phyloP scores from a whole-genome alignment of 2,797 vertebrate genomes.

The Chaunax sp. region DNA sequence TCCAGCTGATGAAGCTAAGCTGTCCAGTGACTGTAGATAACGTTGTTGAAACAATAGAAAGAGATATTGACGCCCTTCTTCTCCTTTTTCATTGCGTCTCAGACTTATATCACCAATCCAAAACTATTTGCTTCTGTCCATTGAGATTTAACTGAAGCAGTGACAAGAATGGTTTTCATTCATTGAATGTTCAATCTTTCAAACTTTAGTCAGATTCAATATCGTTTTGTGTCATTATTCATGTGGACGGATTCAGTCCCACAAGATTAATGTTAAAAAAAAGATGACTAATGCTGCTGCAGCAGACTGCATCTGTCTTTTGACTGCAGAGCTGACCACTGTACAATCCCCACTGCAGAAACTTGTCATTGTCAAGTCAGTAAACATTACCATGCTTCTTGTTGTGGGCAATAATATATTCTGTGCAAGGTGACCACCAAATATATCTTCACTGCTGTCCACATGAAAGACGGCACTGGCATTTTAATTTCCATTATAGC shows the following conservation, averaged over 20 bases:
- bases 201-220: constrained; percentile 7
- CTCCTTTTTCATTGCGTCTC: no score
- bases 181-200: constrained; percentile 2
- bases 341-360: constrained; percentile 22
- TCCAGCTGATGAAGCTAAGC: no score
- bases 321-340: constrained; percentile 12
- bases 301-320: constrained; percentile 8
- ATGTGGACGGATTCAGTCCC: constrained; percentile 8
- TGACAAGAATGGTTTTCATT: constrained; percentile 10
- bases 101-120: no score
- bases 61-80: no score
- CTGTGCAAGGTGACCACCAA: constrained; percentile 25
- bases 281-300: constrained; percentile 11
- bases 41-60: background rate
- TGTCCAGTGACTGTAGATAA: no score
- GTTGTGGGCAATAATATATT: constrained; percentile 17
- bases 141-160: constrained; percentile 5
- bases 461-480: constrained; percentile 3
- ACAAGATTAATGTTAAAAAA: constrained; percentile 1
- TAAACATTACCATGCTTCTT: constrained; percentile 23
- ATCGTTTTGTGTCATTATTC: constrained; percentile 6
- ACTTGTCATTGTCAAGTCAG: constrained; percentile 26
- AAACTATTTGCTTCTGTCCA: background rate
- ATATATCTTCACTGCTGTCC: constrained; percentile 14
- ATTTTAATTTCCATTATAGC: constrained; percentile 41